Evolutionary conservation across 30 jellyfish, hydroid and myxozoan genomes (phyloP).

Genomic region (Aurelia aurita complex sp. Pacific): DNA sequence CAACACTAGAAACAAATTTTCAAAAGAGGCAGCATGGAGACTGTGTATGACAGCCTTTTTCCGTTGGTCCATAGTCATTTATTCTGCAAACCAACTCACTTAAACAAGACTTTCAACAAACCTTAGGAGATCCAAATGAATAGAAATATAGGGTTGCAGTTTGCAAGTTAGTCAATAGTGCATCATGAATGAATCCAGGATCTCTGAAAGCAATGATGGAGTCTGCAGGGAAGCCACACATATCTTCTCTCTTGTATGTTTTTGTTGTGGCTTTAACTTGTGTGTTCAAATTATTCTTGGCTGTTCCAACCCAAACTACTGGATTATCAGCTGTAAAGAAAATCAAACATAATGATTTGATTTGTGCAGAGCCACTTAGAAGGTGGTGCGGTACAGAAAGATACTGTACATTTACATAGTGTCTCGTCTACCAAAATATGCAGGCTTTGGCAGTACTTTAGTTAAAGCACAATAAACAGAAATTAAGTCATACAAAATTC

Average conservation of each 20-base stretch:
- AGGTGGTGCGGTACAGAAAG: no score
- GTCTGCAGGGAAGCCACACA: constrained; percentile 93
- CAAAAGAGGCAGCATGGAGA: no score
- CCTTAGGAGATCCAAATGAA: constrained; percentile 85
- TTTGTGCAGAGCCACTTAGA: no score
- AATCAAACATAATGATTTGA: not conserved
- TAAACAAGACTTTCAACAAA: not conserved
- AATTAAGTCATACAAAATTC: no score
- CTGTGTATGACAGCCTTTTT: no score
- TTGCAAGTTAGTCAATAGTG: constrained; percentile 43
- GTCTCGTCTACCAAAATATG: no score
- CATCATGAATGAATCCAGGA: constrained; percentile 94
- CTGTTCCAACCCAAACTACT: constrained; percentile 52
- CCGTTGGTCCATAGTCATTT: no score
- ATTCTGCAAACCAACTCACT: no score
- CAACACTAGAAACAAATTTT: no score
- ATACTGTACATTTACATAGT: no score
- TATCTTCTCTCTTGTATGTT: constrained; percentile 78
- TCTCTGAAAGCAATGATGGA: constrained; percentile 68
- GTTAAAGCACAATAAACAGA: no score
- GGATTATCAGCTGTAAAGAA: constrained; percentile 45
- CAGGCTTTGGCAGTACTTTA: no score
- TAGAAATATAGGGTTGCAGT: constrained; percentile 68
- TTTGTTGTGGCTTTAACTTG: constrained; percentile 51
- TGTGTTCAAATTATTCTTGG: constrained; percentile 26